A percentile compares a stretch with the other conserved stretches of the same genome.
Evolutionary conservation across 1,140 invertebrate genomes (phyloP).

Genomic region (Drosophila pectinifera): DNA sequence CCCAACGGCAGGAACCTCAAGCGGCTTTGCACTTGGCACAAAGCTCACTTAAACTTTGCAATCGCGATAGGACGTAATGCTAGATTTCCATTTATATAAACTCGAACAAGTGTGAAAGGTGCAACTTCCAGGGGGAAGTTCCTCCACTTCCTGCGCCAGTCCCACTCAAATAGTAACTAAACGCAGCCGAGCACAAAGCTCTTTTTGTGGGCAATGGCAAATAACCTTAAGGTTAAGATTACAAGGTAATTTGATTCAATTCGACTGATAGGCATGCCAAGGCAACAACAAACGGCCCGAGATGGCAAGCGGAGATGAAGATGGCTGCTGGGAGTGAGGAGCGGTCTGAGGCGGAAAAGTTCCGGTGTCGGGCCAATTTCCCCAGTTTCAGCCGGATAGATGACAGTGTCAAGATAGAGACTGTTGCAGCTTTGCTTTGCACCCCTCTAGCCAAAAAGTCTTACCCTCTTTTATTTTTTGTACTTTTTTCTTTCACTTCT

Average conservation of each 20-base stretch:
- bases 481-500: slow-evolving; percentile 13
- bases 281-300: slow-evolving; percentile 57
- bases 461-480: slow-evolving; percentile 15
- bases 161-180: slow-evolving; percentile 78
- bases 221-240: slow-evolving; percentile 85
- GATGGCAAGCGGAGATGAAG: slow-evolving; percentile 52
- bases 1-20: slow-evolving; percentile 33
- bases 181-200: slow-evolving; percentile 74
- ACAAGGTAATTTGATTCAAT: slow-evolving; percentile 85
- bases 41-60: slow-evolving; percentile 84
- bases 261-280: slow-evolving; percentile 84
- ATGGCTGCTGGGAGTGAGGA: slow-evolving; percentile 29
- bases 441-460: slow-evolving; percentile 48
- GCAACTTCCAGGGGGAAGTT: slow-evolving; percentile 29
- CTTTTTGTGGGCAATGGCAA: slow-evolving; percentile 80
- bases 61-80: slow-evolving; percentile 82
- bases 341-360: slow-evolving; percentile 16
- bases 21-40: slow-evolving; percentile 68
- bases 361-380: slow-evolving; percentile 70
- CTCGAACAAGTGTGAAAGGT: slow-evolving; percentile 74
- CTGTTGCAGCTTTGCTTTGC: slow-evolving; percentile 67
- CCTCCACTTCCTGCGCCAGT: background rate
- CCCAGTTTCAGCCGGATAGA: slow-evolving; percentile 63
- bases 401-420: slow-evolving; percentile 77
- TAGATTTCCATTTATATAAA: slow-evolving; percentile 84